These are phyloP conservation scores for Pseudoips prasinana DNA, from an alignment of 2,888 invertebrate genomes.

Conservation along the genomic window DNA sequence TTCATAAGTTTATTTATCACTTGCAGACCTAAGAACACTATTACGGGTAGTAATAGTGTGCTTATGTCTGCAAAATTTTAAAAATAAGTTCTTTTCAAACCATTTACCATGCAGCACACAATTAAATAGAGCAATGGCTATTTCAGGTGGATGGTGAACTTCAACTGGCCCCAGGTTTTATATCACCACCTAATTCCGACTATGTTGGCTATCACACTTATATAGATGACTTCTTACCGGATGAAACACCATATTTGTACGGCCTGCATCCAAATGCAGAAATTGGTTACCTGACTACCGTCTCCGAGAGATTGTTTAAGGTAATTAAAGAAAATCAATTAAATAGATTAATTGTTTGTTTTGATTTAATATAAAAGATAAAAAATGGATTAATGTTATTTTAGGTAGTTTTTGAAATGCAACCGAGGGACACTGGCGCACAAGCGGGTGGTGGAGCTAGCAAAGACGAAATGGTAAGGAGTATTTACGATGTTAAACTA, in stretches of 20 bases:
- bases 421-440: slow-evolving; percentile 91
- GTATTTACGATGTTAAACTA: neutral
- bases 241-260: slow-evolving; percentile 94
- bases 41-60: too few relatives aligned
- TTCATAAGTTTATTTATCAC: neutral
- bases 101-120: too few relatives aligned
- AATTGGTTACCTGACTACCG: slow-evolving; percentile 94
- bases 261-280: slow-evolving; percentile 97
- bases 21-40: too few relatives aligned
- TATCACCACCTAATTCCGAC: slow-evolving; percentile 93
- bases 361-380: too few relatives aligned
- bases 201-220: slow-evolving; percentile 93
- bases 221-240: slow-evolving; percentile 92
- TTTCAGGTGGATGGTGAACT: slow-evolving; percentile 91
- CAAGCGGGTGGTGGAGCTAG: slow-evolving; percentile 87
- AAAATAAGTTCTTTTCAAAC: too few relatives aligned
- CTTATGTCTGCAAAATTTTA: too few relatives aligned
- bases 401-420: slow-evolving; percentile 89
- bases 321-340: slow-evolving; percentile 32
- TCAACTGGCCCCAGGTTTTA: slow-evolving; percentile 90
- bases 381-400: neutral
- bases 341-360: too few relatives aligned
- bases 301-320: slow-evolving; percentile 91
- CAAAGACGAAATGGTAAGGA: slow-evolving; percentile 89
- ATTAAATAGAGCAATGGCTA: too few relatives aligned